These are phyloP conservation scores for Hoplostethus atlanticus DNA, from an alignment of 2,797 vertebrate genomes.

Conservation along the genomic window DNA sequence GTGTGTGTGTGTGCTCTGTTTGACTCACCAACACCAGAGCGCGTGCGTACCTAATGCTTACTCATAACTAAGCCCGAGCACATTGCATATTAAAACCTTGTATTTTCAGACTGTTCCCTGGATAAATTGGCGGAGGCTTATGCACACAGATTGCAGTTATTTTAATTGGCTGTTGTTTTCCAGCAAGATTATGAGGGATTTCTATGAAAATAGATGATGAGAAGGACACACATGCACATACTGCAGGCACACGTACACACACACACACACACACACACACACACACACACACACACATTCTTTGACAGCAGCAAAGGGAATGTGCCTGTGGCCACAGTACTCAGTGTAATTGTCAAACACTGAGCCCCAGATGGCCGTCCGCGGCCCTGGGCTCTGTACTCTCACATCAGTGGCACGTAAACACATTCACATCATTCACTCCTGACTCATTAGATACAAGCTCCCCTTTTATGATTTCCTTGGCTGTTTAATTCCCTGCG, in stretches of 20 bases:
- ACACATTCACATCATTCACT: conserved; percentile 68
- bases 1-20: conserved; percentile 13
- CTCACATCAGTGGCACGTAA: conserved; percentile 65
- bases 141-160: conserved; percentile 62
- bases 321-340: conserved; percentile 51
- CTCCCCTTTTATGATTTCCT: conserved; percentile 60
- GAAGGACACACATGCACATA: conserved; percentile 4
- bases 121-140: conserved; percentile 64
- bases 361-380: conserved; percentile 55
- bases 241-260: background rate
- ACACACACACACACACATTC: conserved; percentile 28
- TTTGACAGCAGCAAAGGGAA: conserved; percentile 50
- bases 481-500: conserved; percentile 63
- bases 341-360: conserved; percentile 57
- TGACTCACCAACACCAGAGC: conserved; percentile 24
- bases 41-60: conserved; percentile 39
- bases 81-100: conserved; percentile 31
- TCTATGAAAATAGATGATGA: conserved; percentile 44
- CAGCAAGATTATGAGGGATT: conserved; percentile 56
- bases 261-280: no score
- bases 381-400: conserved; percentile 57
- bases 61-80: conserved; percentile 44
- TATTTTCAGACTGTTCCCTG: conserved; percentile 37
- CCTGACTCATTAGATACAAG: conserved; percentile 63
- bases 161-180: conserved; percentile 76